Evolutionary conservation across 2,888 invertebrate species (phyloP).

Genomic region (Chymomyza fuscimana): DNA sequence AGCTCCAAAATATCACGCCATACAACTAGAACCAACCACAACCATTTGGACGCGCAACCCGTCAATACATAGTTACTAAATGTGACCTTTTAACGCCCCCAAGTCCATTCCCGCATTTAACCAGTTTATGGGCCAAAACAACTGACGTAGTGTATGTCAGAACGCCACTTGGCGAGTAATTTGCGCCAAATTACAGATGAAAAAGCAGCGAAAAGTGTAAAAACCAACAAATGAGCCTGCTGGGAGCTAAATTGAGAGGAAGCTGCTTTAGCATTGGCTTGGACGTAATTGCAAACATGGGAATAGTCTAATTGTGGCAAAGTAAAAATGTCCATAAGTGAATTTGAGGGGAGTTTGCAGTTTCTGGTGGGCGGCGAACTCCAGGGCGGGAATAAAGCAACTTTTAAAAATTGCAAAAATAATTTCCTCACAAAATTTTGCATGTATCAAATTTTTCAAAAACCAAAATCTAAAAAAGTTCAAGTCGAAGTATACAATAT

Average conservation of each 20-base stretch:
- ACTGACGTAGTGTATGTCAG: not conserved
- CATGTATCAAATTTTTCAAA: too few species aligned
- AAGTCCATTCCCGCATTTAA: not conserved
- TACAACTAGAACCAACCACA: too few species aligned
- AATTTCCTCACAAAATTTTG: too few species aligned
- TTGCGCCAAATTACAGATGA: conserved; percentile 54
- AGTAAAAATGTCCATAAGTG: conserved; percentile 35
- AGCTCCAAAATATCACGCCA: too few species aligned
- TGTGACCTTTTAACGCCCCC: conserved; percentile 38
- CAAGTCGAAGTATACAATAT: too few species aligned
- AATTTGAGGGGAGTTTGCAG: not conserved
- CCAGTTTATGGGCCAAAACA: not conserved
- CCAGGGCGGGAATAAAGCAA: too few species aligned
- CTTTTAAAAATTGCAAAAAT: too few species aligned
- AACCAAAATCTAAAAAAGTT: too few species aligned
- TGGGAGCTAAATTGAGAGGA: conserved; percentile 9
- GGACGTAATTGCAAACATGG: conserved; percentile 75
- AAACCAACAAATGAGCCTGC: conserved; percentile 34
- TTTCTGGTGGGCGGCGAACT: not conserved
- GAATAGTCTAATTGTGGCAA: conserved; percentile 76
- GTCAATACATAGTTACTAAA: conserved; percentile 37
- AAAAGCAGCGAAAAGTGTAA: conserved; percentile 49
- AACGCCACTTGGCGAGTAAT: conserved; percentile 52
- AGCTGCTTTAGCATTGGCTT: conserved; percentile 3
- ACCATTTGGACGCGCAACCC: too few species aligned